These are phyloP conservation scores for Epinotia brunnichana DNA, from an alignment of 2,888 invertebrate species.

Conservation along the genomic window DNA sequence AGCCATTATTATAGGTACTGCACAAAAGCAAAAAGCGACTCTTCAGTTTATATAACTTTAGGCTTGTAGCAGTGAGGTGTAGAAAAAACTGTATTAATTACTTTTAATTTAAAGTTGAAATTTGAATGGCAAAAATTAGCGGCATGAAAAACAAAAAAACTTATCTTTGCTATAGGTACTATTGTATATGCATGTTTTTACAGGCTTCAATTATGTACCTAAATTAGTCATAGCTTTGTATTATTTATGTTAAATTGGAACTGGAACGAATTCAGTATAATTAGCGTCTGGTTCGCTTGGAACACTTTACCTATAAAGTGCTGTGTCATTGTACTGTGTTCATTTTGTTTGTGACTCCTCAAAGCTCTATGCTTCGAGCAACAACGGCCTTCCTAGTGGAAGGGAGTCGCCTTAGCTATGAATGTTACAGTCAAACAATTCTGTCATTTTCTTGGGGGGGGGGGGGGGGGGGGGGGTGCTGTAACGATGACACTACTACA, in stretches of 20 bases:
- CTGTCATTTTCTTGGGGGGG: too few species aligned
- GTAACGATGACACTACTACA: too few species aligned
- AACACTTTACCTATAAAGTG: not conserved
- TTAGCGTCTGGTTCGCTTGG: conserved; percentile 1
- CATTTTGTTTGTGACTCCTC: not conserved
- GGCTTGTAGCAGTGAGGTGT: not conserved
- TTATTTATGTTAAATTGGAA: not conserved
- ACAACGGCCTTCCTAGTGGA: too few species aligned
- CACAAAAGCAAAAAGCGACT: not conserved
- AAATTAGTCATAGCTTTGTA: not conserved
- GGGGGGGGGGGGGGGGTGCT: too few species aligned
- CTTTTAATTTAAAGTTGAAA: conserved; percentile 4
- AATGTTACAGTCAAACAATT: too few species aligned
- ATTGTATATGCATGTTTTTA: too few species aligned
- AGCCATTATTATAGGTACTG: conserved; percentile 1
- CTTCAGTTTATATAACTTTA: not conserved
- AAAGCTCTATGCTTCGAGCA: too few species aligned
- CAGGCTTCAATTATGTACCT: not conserved
- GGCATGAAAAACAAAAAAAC: not conserved
- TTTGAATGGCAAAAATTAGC: not conserved
- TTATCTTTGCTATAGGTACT: not conserved
- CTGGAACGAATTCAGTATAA: not conserved
- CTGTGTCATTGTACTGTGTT: not conserved
- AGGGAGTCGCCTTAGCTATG: too few species aligned
- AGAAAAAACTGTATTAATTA: not conserved